Evolutionary conservation across 2,888 invertebrate species (phyloP).

Genomic region (Melangyna quadrimaculata): DNA sequence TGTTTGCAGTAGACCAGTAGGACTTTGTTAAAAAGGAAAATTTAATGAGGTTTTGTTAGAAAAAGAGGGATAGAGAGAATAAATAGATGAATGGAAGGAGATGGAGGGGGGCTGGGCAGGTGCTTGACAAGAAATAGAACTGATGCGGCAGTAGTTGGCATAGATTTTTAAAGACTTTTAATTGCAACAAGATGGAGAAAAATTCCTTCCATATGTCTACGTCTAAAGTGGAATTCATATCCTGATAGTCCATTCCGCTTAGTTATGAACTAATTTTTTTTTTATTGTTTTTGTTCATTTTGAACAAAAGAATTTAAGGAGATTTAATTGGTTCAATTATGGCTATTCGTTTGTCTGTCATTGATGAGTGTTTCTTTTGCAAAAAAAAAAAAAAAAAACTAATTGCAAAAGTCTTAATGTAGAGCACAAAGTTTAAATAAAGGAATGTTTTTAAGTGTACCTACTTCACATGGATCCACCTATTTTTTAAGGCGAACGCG

Average conservation of each 20-base stretch:
- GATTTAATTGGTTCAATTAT: conserved; percentile 13
- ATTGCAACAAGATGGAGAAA: not conserved
- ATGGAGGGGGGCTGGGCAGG: not conserved
- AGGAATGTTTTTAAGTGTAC: not conserved
- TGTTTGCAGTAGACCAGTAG: not conserved
- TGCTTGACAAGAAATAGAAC: not conserved
- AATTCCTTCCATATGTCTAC: not conserved
- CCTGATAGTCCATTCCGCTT: not conserved
- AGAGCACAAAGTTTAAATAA: not conserved
- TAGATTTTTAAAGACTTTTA: conserved; percentile 11
- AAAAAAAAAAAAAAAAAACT: too few relatives aligned
- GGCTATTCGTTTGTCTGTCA: not conserved
- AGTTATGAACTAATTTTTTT: conserved; percentile 8
- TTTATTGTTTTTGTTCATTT: too few relatives aligned
- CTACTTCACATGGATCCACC: not conserved
- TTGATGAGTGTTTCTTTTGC: not conserved
- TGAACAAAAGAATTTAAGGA: not conserved
- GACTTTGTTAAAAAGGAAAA: conserved; percentile 23
- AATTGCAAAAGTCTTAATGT: conserved; percentile 1
- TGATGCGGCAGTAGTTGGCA: conserved; percentile 24
- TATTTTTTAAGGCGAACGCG: not conserved
- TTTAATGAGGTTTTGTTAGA: conserved; percentile 22
- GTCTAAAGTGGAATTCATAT: not conserved
- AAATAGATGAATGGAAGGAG: not conserved
- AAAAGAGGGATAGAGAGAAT: not conserved